Base-by-base conservation (phyloP, 1,140 invertebrate species). In the Polyergus mexicanus region DNA sequence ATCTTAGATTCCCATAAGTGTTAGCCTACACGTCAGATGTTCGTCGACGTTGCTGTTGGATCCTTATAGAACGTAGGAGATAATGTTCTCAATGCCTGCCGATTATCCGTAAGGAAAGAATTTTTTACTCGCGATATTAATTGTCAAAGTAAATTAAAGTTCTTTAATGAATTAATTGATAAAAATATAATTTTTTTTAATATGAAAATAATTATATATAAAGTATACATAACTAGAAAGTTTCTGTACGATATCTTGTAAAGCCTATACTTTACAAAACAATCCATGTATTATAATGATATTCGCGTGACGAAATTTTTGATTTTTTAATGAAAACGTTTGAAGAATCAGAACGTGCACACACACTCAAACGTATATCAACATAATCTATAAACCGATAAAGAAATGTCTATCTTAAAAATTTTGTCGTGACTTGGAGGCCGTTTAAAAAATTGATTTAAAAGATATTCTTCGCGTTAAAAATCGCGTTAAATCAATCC, bases 1-100 rank as follows among this genome's bases (percentile, higher is more conserved):
- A 92, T 86, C 63, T 65, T 13, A 71, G 78, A 25, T 92, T 92
- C 91, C 87, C 90, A 92, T 89, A 87, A 89, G 66, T 19, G 72
- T 78, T 74, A 16, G 47, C 44, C 32, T 11, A 16, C 51, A 60
- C 22, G 22, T 7, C 72, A 74, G 38, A 66, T 69, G 72, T 44
- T 47, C 44, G 56, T 72, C 56, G 19, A 28, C 25, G 25, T 19
- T 13, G 35, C 25, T 58, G 35, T 72, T 72, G 38, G 25, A 60
- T 81, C 38, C 25, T 71, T 25, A 54, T 22, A 7, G 32, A 58
- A 11, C 16, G 72, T 5, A 4, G 35, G n/a, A 10, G 44, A 54
- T 13, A n/a, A 41, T 58, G 32, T 63, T 25, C 13, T 69, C 32
- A n/a, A 38, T 22, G 32, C 35, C 16, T 51, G 54, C 3, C 47